Evolutionary conservation across 2,888 invertebrate genomes (phyloP), one percentile per base, ranked within the genome.

Genomic region (Heliconius ethilla): DNA sequence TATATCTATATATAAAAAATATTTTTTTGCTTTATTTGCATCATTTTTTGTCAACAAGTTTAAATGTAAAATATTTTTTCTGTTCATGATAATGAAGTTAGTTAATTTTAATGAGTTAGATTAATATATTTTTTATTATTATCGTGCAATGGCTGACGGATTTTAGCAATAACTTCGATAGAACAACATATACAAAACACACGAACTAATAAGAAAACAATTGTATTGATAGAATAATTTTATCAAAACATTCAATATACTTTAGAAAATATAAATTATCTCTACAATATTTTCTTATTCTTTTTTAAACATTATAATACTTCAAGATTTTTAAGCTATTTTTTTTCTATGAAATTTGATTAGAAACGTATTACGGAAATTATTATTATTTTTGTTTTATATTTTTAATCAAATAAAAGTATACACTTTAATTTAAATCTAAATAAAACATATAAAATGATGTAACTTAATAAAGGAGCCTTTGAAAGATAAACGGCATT

Each of bases 381-480:
- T n/a, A 59, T 59, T 1, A 3, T 59, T 55, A 55, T 55, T 22
- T 59, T 10, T n/a, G 59, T 59, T 59, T 22, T 59, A 59, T 59
- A 59, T 10, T 59, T n/a, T 59, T 59, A n/a, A 59, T 59, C 18
- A 11, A 67, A 67, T 11, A 37, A 33, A 65, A 15, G 18, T 15
- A 63, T 65, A 15, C 3, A 29, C 9, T 22, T 51, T 22, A 18
- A 22, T 29, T 65, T 65, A 18, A 18, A 29, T 18, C 15, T 27
- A 9, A 18, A 29, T 29, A 18, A 29, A 65, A 7, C 27, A 27
- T 33, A 9, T 51, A 55, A 55, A 22, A 55, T 65, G 65, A 67
- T 69, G 15, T 45, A 15, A 37, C 9, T 72, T 59, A n/a, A 59
- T 72, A 72, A 72, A 59, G 37, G 70, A 72, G 72, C 72, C 59